Base-by-base conservation (phyloP, 2,888 invertebrate species). In the Melikaiella ostensackeni region DNA sequence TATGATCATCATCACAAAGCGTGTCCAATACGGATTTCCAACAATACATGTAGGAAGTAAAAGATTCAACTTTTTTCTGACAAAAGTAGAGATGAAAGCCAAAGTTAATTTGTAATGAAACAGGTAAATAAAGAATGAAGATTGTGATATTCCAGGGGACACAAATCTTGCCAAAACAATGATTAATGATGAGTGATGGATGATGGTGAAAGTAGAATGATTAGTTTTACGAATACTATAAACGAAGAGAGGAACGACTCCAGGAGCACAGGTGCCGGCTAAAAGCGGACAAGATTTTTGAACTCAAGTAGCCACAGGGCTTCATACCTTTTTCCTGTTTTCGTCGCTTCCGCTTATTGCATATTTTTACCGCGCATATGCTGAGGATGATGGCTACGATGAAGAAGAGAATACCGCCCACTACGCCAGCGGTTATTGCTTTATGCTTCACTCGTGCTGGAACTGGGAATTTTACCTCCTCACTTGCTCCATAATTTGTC, bases 331-430 rank as follows among this genome's bases (percentile, higher is more conserved):
- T 98, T 93, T 98, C 98, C 93, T 98, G 98, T 95, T 98, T 98
- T 94, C 98, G 96, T 89, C 98, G 95, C 93, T 98, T 98, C 91
- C 98, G 94, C 93, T 98, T 98, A 94, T 98, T 98, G 95, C 98
- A 98, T 92, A 98, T 98, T 94, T 98, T 98, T 91, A 98, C 98
- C 88, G 98, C 98, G 94, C 98, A 98, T 91, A 98, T 97, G 88
- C 98, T 98, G 89, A 99, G 95, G 91, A 98, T 97, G 92, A 98
- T 98, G 92, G 98, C 98, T 90, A 98, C 98, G 91, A 98, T 96
- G 94, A 98, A 98, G 94, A 99, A 98, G 91, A 98, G 94, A 89
- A 99, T 96, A 85, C 98, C 98, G 88, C 98, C 98, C 86, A 98
- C 98, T 88, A 98, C 97, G 83, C 98, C 98, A 89, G 98, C 98